Conservation (phyloP, 2,888 invertebrate genomes). For the Lypha dubia region DNA sequence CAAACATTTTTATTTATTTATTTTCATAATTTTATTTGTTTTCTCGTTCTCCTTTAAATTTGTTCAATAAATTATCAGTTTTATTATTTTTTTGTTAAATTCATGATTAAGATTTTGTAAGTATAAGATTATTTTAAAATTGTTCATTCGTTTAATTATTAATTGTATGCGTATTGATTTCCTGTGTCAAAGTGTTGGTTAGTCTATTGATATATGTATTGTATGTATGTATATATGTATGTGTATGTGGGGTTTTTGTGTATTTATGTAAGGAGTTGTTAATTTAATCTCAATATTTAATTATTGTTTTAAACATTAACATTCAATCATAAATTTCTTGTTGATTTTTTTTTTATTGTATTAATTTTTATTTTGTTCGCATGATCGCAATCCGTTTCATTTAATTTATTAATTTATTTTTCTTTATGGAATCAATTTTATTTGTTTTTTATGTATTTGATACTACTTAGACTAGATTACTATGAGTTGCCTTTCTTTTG, state of each 20-base stretch:
- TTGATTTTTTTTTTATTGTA: neutral
- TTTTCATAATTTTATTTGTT: neutral
- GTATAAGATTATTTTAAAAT: constrained; percentile 46
- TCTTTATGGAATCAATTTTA: constrained; percentile 23
- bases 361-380: constrained; percentile 1
- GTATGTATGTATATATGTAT: constrained; percentile 1
- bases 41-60: neutral
- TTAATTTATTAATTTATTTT: neutral
- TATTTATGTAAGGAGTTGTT: constrained; percentile 2
- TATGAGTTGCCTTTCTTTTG: constrained; percentile 35
- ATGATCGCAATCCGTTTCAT: neutral
- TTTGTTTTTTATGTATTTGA: constrained; percentile 27
- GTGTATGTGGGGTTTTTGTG: neutral
- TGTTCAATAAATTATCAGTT: neutral
- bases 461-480: constrained; percentile 49
- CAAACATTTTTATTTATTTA: constrained; percentile 1
- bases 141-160: constrained; percentile 39
- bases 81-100: neutral
- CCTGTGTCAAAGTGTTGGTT: constrained; percentile 17
- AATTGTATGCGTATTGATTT: constrained; percentile 13
- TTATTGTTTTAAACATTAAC: constrained; percentile 59
- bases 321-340: constrained; percentile 37
- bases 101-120: constrained; percentile 24
- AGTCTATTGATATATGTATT: neutral
- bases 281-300: constrained; percentile 35